Evolutionary conservation across 1,140 invertebrate species (phyloP), one percentile per base, ranked within the genome.

Genomic region (Cryptotermes secundus): DNA sequence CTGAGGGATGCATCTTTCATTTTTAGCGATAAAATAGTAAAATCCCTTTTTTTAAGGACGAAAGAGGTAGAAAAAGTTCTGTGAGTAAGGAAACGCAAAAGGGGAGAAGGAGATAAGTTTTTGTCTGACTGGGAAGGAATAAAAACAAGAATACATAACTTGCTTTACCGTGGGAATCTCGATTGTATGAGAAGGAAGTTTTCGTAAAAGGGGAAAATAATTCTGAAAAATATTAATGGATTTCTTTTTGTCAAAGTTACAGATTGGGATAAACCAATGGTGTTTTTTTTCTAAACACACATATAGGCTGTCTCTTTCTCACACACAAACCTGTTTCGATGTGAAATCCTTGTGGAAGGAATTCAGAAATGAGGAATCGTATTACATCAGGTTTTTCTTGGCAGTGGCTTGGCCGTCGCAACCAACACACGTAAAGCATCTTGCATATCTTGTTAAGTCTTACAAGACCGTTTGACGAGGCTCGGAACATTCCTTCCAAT

Each of bases 1-100:
- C 80, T 81, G 80, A 4, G 34, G 80, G 26, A 31, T 72, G 31
- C 31, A 72, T 31, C 59, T n/a, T 72, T 72, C 59, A 72, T 72
- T 81, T 81, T 81, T 81, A 7, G 34, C 34, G 7, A 35, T 81
- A 45, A 81, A 81, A 26, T 38, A 81, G 80, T 36, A 81, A 81
- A 81, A 45, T 38, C 16, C 26, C 59, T 65, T 72, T 72, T 49
- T 72, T 31, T 72, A n/a, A 31, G 26, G n/a, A n/a, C 4, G 6
- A 72, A 72, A 59, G 38, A 26, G 53, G 16, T 59, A n/a, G 53
- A 19, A 59, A n/a, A 2, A n/a, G 53, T 59, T 59, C 53, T 22
- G 26, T 59, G 53, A 59, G 24, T 59, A 59, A 4, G 59, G 59
- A 72, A 72, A 72, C 9, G 59, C 26, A n/a, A 72, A 72, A 31